Evolutionary conservation across 1,140 invertebrate genomes (phyloP).

Genomic region (Myzus persicae): DNA sequence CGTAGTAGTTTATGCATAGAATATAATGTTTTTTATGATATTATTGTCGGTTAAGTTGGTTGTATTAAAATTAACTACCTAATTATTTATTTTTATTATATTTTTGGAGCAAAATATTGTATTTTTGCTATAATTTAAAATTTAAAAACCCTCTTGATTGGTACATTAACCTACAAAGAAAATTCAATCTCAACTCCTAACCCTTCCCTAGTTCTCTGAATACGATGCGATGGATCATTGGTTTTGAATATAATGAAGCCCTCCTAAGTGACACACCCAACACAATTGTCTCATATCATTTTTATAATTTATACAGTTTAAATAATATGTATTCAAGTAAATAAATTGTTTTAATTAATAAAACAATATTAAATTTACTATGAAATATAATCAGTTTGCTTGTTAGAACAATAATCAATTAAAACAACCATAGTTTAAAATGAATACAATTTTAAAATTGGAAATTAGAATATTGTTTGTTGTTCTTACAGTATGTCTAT

Average conservation of each 20-base stretch:
- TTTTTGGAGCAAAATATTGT: no score
- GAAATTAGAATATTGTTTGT: neutral
- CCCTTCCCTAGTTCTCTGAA: neutral
- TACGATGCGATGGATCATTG: neutral
- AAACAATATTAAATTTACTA: neutral
- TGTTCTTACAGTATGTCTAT: neutral
- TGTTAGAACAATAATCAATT: neutral
- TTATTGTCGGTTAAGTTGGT: no score
- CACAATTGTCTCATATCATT: neutral
- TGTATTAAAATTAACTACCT: no score
- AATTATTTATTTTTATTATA: no score
- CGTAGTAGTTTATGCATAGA: no score
- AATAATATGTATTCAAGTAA: neutral
- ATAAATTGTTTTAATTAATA: slow-evolving; percentile 1
- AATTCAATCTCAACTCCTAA: neutral
- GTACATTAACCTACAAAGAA: neutral
- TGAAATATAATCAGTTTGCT: neutral
- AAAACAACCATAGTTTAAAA: neutral
- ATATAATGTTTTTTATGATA: no score
- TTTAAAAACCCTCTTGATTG: no score
- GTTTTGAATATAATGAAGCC: neutral
- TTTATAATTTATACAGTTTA: neutral
- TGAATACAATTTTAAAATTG: neutral
- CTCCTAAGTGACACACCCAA: neutral
- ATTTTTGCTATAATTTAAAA: no score